phyloP scores from a whole-genome alignment of 2,888 invertebrate species.

The Oeneis ivallda region DNA sequence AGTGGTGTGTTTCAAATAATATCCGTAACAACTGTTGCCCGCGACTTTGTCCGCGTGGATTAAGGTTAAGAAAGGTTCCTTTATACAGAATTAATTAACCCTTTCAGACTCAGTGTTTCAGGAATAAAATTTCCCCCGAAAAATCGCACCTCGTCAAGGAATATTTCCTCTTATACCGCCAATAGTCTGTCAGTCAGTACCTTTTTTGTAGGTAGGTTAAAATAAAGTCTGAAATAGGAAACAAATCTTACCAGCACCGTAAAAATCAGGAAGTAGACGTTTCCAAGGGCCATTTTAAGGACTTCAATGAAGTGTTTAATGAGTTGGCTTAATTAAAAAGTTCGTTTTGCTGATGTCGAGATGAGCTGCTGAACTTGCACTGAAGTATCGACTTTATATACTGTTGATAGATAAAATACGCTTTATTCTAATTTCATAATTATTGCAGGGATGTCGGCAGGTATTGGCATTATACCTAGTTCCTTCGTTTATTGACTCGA shows the following conservation, averaged over 20 bases:
- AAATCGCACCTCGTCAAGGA: no score
- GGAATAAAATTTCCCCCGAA: no score
- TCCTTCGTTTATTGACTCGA: background rate
- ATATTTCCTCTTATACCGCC: no score
- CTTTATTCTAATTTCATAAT: constrained; percentile 29
- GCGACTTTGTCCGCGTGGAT: no score
- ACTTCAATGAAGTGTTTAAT: constrained; percentile 3
- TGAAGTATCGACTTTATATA: constrained; percentile 42
- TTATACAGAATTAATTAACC: no score
- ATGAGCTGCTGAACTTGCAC: constrained; percentile 21
- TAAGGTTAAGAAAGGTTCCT: no score
- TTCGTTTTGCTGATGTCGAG: constrained; percentile 17
- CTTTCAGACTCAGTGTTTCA: no score
- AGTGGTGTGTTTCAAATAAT: no score
- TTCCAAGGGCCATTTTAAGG: constrained; percentile 21
- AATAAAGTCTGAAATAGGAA: background rate
- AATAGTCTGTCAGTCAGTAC: no score
- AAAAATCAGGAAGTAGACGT: constrained; percentile 24
- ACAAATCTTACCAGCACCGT: constrained; percentile 30
- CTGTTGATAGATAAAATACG: constrained; percentile 36
- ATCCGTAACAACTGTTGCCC: no score
- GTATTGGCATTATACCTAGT: background rate
- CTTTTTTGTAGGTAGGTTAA: no score
- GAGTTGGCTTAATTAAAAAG: background rate
- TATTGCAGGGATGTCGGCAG: constrained; percentile 14